Percentiles rank a stretch among this genome's conserved stretches.
Conservation (phyloP, 2,888 invertebrate species). For the Cecidostiba fungosa region DNA sequence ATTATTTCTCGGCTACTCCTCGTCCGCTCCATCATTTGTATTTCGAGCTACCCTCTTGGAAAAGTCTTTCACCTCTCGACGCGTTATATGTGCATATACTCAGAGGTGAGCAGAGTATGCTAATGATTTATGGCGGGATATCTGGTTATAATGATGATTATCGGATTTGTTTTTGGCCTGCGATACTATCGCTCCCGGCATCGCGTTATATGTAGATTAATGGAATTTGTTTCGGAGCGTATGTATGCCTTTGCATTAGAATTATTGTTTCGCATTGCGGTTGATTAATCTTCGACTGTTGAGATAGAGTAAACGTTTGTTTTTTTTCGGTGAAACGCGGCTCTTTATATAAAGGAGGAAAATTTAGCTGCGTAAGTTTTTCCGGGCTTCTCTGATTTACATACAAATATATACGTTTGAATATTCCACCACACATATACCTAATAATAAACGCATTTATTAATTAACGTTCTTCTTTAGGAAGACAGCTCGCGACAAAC, state of each 20-base stretch:
- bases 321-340: background rate
- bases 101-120: background rate
- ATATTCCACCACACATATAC: background rate
- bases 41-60: slow-evolving; percentile 2
- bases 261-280: background rate
- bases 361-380: no score
- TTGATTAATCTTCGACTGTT: slow-evolving; percentile 6
- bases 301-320: background rate
- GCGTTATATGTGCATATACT: background rate
- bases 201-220: slow-evolving; percentile 26
- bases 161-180: slow-evolving; percentile 48
- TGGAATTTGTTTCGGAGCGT: slow-evolving; percentile 48
- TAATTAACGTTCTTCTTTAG: background rate
- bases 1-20: slow-evolving; percentile 46
- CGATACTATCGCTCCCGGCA: slow-evolving; percentile 17
- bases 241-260: slow-evolving; percentile 8
- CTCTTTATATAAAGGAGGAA: no score
- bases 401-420: background rate
- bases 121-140: slow-evolving; percentile 47
- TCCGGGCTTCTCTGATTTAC: background rate
- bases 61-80: slow-evolving; percentile 3
- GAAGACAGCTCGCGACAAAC: background rate
- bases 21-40: slow-evolving; percentile 20
- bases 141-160: slow-evolving; percentile 46
- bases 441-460: background rate